Evolutionary conservation across 1,140 invertebrate genomes (phyloP).

Genomic region (Musca domestica): DNA sequence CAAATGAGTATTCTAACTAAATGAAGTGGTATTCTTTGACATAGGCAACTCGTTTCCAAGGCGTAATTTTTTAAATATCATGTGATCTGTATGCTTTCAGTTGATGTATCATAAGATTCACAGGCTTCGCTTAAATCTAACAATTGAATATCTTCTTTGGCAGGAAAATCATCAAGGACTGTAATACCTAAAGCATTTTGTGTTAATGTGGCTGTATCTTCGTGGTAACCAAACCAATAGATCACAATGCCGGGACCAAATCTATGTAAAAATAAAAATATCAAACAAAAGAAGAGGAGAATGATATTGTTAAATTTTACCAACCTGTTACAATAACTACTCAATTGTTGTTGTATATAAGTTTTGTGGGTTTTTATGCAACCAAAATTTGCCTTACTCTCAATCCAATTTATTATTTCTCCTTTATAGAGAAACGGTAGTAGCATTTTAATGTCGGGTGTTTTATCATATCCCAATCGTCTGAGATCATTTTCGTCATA

Average conservation of each 20-base stretch:
- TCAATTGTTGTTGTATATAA: slow-evolving; percentile 85
- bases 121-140: slow-evolving; percentile 13
- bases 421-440: slow-evolving; percentile 85
- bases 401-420: slow-evolving; percentile 91
- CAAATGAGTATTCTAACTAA: too few relatives aligned
- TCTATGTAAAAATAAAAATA: slow-evolving; percentile 56
- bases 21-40: too few relatives aligned
- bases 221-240: slow-evolving; percentile 93
- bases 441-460: slow-evolving; percentile 89
- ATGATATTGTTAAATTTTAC: neutral
- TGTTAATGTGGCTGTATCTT: slow-evolving; percentile 60
- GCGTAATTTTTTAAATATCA: too few relatives aligned
- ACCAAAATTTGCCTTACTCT: slow-evolving; percentile 93
- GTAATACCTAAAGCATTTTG: slow-evolving; percentile 67
- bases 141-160: neutral
- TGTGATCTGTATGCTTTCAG: too few relatives aligned
- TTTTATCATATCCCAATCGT: slow-evolving; percentile 87
- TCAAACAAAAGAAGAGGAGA: too few relatives aligned
- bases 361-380: slow-evolving; percentile 76
- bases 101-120: neutral
- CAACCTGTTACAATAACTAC: slow-evolving; percentile 88
- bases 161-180: slow-evolving; percentile 64
- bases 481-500: slow-evolving; percentile 79
- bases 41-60: too few relatives aligned
- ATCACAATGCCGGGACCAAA: slow-evolving; percentile 93